Percentiles rank a stretch among this genome's conserved stretches.
Evolutionary conservation across 2,888 invertebrate species (phyloP).

Genomic region (Strigamia crassipes): DNA sequence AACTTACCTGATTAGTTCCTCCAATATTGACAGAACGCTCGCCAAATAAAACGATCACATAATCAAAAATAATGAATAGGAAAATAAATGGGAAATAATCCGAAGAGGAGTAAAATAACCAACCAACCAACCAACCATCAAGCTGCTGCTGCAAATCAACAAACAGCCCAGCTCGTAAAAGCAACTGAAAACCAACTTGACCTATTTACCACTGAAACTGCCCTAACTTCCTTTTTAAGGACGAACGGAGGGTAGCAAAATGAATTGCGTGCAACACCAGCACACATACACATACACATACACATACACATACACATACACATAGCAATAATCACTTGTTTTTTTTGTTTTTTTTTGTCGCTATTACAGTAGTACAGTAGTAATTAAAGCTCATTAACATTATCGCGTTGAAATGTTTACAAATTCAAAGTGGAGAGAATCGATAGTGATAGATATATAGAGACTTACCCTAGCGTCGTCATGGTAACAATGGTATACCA

Average conservation of each 20-base stretch:
- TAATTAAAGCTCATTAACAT: no score
- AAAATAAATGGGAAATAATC: not conserved
- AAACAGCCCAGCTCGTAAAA: not conserved
- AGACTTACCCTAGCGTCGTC: slow-evolving; percentile 96
- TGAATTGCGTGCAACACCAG: not conserved
- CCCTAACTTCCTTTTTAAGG: slow-evolving; percentile 9
- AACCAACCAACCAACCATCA: no score
- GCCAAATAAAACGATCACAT: not conserved
- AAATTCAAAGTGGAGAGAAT: no score
- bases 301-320: no score
- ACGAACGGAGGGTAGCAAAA: not conserved
- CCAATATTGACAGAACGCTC: not conserved
- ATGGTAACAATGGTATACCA: slow-evolving; percentile 99
- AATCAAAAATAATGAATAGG: not conserved
- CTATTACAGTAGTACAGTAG: no score
- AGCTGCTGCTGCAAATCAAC: not conserved
- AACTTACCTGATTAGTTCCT: not conserved
- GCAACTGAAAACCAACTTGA: not conserved
- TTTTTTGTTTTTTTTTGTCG: no score
- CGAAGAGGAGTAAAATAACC: not conserved
- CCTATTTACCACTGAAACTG: not conserved
- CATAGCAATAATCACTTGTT: no score
- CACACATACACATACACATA: no score
- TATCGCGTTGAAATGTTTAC: no score
- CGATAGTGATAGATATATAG: no score